Evolutionary conservation across 2,113 vertebrate species (phyloP).

Genomic region (Ochotona curzoniae): DNA sequence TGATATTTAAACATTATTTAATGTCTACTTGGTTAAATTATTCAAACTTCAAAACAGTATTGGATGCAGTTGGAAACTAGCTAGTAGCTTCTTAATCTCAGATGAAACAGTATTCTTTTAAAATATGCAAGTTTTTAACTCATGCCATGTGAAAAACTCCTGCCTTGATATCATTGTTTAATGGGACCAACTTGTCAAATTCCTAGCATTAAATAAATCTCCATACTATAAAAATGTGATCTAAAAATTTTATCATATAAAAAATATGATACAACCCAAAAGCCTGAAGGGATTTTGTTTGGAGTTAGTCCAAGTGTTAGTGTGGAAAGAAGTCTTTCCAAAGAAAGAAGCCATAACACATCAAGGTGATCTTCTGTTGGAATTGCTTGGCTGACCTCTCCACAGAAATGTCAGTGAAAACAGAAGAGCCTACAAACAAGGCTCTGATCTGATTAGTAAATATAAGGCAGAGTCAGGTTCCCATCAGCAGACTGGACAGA

Average conservation of each 20-base stretch:
- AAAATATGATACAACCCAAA: slow-evolving; percentile 41
- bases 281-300: slow-evolving; percentile 1
- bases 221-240: slow-evolving; percentile 35
- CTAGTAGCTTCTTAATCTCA: slow-evolving; percentile 79
- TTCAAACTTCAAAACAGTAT: slow-evolving; percentile 75
- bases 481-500: slow-evolving; percentile 19
- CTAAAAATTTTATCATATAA: no score
- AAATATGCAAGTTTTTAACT: slow-evolving; percentile 71
- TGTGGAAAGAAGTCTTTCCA: slow-evolving; percentile 30
- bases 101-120: slow-evolving; percentile 74
- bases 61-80: slow-evolving; percentile 77
- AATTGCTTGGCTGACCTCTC: background rate
- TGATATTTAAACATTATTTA: slow-evolving; percentile 82
- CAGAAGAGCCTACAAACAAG: background rate
- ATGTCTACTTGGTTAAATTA: slow-evolving; percentile 80
- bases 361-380: background rate
- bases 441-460: background rate
- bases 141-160: slow-evolving; percentile 61
- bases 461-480: background rate
- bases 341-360: slow-evolving; percentile 2
- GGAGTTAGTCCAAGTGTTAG: slow-evolving; percentile 4
- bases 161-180: slow-evolving; percentile 67
- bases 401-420: background rate
- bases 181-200: slow-evolving; percentile 75
- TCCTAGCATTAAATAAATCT: slow-evolving; percentile 72